A percentile compares a stretch with the other conserved stretches of the same genome.
Conservation (phyloP, 2,113 vertebrate species). For the Neotoma lepida region DNA sequence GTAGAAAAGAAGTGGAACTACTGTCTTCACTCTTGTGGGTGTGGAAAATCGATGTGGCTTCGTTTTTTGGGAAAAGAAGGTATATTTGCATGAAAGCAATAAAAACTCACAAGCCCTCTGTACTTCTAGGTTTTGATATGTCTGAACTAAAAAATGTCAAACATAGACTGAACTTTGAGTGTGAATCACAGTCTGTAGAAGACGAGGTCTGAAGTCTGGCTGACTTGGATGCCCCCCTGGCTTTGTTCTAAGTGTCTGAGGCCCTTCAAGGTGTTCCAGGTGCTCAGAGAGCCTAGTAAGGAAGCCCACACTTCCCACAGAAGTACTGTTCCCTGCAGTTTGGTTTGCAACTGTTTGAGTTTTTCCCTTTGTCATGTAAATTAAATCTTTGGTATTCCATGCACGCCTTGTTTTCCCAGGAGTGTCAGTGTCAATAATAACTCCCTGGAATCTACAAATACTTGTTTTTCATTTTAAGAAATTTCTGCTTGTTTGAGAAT, state of each 20-base stretch:
- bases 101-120: constrained; percentile 84
- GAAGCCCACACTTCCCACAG: constrained; percentile 30
- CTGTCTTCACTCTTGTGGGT: constrained; percentile 88
- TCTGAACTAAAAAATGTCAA: constrained; percentile 91
- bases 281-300: constrained; percentile 66
- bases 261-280: constrained; percentile 71
- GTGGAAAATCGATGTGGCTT: constrained; percentile 91
- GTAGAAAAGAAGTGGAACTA: constrained; percentile 90
- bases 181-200: constrained; percentile 77
- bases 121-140: constrained; percentile 96
- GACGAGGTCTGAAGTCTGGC: constrained; percentile 34
- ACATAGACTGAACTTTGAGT: constrained; percentile 88
- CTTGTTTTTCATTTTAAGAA: constrained; percentile 55
- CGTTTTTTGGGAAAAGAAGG: constrained; percentile 91
- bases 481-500: constrained; percentile 52
- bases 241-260: constrained; percentile 71
- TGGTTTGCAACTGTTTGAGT: constrained; percentile 41
- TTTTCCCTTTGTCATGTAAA: constrained; percentile 51
- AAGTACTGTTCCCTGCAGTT: constrained; percentile 43
- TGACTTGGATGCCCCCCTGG: constrained; percentile 50
- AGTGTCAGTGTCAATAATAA: constrained; percentile 22
- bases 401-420: constrained; percentile 70
- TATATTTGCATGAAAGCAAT: constrained; percentile 92
- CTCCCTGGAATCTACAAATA: background rate
- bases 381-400: constrained; percentile 53